A percentile compares a stretch with the other conserved stretches of the same genome.
Evolutionary conservation across 92 coral and sea anemone genomes (phyloP).

Genomic region (Parazoanthus swiftii): DNA sequence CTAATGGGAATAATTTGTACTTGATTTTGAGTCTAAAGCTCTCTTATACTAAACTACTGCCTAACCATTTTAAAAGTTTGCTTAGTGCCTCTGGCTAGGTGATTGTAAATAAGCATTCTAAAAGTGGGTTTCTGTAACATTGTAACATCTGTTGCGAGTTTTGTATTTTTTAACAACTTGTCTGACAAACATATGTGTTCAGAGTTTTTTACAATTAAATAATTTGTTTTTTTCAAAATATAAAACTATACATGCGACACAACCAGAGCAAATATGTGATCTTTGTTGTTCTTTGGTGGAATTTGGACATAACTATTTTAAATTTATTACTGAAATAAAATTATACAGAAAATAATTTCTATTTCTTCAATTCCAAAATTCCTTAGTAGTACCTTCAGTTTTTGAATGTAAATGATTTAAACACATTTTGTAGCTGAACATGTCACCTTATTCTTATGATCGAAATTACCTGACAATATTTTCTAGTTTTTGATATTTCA

Average conservation of each 20-base stretch:
- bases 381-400: constrained; percentile 15
- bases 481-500: constrained; percentile 1
- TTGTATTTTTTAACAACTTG: constrained; percentile 11
- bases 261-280: constrained; percentile 14
- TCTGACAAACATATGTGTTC: constrained; percentile 3
- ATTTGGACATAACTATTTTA: constrained; percentile 11
- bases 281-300: constrained; percentile 15
- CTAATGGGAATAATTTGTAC: too few relatives aligned
- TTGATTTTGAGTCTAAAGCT: constrained; percentile 2
- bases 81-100: constrained; percentile 14
- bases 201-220: constrained; percentile 7
- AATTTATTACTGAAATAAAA: constrained; percentile 9
- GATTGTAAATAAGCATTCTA: constrained; percentile 12
- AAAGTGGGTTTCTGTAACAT: constrained; percentile 10
- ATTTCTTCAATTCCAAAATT: constrained; percentile 11
- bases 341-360: constrained; percentile 10
- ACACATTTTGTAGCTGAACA: constrained; percentile 14
- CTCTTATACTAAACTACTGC: constrained; percentile 11
- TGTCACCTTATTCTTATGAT: constrained; percentile 13
- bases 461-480: not conserved
- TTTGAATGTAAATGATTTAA: constrained; percentile 7
- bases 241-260: constrained; percentile 2
- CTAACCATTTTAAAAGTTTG: constrained; percentile 12
- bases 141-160: constrained; percentile 8
- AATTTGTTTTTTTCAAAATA: constrained; percentile 7